These are phyloP conservation scores for Acipenser ruthenus DNA, from an alignment of 2,797 vertebrate genomes.

Conservation along the genomic window DNA sequence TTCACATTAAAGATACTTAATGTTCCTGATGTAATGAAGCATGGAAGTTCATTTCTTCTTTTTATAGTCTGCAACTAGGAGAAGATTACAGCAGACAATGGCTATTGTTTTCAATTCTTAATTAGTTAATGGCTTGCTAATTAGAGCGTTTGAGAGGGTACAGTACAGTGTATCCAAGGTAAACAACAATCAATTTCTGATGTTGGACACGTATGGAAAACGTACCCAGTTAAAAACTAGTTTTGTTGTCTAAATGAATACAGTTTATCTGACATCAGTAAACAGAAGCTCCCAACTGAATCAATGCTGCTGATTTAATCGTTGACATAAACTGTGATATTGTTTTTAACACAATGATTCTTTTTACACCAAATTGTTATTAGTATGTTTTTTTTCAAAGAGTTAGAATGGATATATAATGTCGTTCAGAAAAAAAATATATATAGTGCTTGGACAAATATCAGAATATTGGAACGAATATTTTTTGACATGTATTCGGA, in stretches of 20 bases:
- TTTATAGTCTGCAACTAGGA: constrained; percentile 74
- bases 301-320: too few relatives aligned
- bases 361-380: too few relatives aligned
- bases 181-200: constrained; percentile 43
- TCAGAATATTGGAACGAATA: too few relatives aligned
- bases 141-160: constrained; percentile 45
- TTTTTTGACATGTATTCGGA: too few relatives aligned
- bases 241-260: constrained; percentile 10
- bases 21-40: constrained; percentile 16
- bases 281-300: neutral
- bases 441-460: too few relatives aligned
- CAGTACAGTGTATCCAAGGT: constrained; percentile 36
- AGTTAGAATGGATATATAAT: too few relatives aligned
- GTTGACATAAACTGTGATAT: too few relatives aligned
- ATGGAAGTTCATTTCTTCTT: constrained; percentile 31
- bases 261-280: constrained; percentile 6
- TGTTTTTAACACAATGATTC: too few relatives aligned
- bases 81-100: constrained; percentile 61
- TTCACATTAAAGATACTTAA: constrained; percentile 10
- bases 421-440: too few relatives aligned
- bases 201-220: constrained; percentile 36
- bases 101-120: constrained; percentile 55
- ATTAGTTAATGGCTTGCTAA: constrained; percentile 52
- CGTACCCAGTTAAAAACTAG: constrained; percentile 53
- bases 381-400: too few relatives aligned